phyloP scores from a whole-genome alignment of 2,888 invertebrate genomes.

The Zhuqinia jingwanae region DNA sequence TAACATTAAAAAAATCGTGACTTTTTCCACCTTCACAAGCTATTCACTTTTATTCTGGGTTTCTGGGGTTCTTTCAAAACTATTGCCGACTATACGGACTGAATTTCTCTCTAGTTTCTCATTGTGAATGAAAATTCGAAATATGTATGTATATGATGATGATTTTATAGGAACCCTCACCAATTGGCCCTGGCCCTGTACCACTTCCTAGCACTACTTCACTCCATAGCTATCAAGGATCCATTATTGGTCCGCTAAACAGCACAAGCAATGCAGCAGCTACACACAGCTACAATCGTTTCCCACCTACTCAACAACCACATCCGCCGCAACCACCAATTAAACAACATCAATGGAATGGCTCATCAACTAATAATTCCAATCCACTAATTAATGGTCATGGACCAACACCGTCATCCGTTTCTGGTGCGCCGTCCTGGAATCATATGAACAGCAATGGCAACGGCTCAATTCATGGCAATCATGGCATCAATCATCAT shows the following conservation, averaged over 20 bases:
- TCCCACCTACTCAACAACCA: conserved; percentile 60
- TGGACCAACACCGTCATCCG: conserved; percentile 51
- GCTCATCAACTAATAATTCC: conserved; percentile 27
- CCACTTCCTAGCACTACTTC: conserved; percentile 66
- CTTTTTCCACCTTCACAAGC: too few species aligned
- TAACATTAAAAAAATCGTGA: too few species aligned
- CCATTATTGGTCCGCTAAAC: conserved; percentile 64
- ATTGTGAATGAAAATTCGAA: too few species aligned
- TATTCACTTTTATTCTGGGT: background rate
- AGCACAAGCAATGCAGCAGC: conserved; percentile 72
- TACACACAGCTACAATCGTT: conserved; percentile 56
- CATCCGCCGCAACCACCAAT: conserved; percentile 63
- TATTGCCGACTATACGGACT: too few species aligned
- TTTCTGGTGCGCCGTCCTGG: conserved; percentile 56
- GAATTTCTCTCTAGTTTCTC: too few species aligned
- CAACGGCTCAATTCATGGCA: conserved; percentile 63
- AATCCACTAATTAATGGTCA: conserved; percentile 57
- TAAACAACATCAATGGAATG: conserved; percentile 73
- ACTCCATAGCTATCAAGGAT: conserved; percentile 70
- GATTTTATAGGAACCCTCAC: conserved; percentile 72
- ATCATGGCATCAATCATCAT: conserved; percentile 41
- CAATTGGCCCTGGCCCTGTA: conserved; percentile 70
- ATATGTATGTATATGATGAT: too few species aligned
- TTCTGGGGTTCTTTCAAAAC: too few species aligned
- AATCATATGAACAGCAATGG: conserved; percentile 64